phyloP scores from a whole-genome alignment of 2,888 invertebrate species.

The Latrodectus hesperus region DNA sequence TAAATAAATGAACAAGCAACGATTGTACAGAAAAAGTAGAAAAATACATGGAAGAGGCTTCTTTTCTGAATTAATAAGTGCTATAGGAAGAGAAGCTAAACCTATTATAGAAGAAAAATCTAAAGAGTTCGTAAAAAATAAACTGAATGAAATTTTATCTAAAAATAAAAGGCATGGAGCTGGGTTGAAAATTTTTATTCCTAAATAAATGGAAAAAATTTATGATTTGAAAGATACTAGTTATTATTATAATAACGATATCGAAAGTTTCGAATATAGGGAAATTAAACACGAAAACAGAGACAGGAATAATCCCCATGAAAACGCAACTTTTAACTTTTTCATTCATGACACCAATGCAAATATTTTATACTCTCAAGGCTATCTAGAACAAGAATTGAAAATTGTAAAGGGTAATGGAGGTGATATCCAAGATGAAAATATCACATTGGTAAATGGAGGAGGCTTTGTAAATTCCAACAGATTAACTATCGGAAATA shows the following conservation, averaged over 20 bases:
- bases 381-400: not conserved
- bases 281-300: not conserved
- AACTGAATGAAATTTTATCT: not conserved
- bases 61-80: not conserved
- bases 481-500: not conserved
- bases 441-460: not conserved
- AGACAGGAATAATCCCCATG: not conserved
- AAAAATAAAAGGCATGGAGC: not conserved
- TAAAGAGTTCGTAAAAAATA: not conserved
- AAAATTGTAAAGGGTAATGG: not conserved
- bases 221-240: not conserved
- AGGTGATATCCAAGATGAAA: too few relatives aligned
- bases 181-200: not conserved
- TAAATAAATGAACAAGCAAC: not conserved
- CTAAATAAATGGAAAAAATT: not conserved
- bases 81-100: not conserved
- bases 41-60: slow-evolving; percentile 1
- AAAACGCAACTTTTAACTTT: not conserved
- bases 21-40: not conserved
- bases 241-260: not conserved
- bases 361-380: not conserved
- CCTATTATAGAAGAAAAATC: not conserved
- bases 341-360: not conserved
- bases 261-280: not conserved
- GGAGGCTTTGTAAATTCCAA: not conserved